A percentile compares a stretch with the other conserved stretches of the same genome.
These are phyloP conservation scores for Cotesia glomerata DNA, from an alignment of 1,140 invertebrate genomes.

Conservation along the genomic window DNA sequence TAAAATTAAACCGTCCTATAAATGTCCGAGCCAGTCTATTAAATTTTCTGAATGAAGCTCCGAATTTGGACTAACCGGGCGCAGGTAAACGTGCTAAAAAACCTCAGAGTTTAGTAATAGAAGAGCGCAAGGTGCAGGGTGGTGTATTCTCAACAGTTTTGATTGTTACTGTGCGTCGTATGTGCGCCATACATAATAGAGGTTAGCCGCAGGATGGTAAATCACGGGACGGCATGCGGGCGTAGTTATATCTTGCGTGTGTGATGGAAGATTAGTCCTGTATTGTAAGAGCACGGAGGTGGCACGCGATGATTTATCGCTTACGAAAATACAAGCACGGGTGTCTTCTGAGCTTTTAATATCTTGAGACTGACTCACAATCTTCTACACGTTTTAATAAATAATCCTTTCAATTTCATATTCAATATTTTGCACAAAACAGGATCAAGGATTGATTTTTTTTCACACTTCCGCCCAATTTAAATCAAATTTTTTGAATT, in stretches of 20 bases:
- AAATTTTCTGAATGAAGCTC: too few relatives aligned
- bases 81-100: background rate
- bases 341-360: conserved; percentile 23
- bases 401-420: background rate
- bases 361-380: conserved; percentile 18
- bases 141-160: conserved; percentile 56
- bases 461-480: too few relatives aligned
- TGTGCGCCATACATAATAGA: conserved; percentile 61
- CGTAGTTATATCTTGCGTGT: conserved; percentile 61
- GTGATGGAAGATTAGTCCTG: conserved; percentile 62
- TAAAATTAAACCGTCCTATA: too few relatives aligned
- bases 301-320: conserved; percentile 59
- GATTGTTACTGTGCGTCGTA: conserved; percentile 57
- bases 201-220: conserved; percentile 63
- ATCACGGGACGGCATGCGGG: conserved; percentile 62
- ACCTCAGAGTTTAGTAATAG: background rate
- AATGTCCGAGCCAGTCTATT: too few relatives aligned
- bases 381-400: background rate
- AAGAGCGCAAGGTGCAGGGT: conserved; percentile 55
- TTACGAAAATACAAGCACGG: conserved; percentile 49
- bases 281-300: conserved; percentile 59
- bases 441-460: too few relatives aligned
- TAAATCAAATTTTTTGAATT: too few relatives aligned
- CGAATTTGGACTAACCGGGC: background rate
- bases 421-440: too few relatives aligned